These are phyloP conservation scores for Anoncus sp. DNA, from an alignment of 2,888 invertebrate species.

Conservation along the genomic window DNA sequence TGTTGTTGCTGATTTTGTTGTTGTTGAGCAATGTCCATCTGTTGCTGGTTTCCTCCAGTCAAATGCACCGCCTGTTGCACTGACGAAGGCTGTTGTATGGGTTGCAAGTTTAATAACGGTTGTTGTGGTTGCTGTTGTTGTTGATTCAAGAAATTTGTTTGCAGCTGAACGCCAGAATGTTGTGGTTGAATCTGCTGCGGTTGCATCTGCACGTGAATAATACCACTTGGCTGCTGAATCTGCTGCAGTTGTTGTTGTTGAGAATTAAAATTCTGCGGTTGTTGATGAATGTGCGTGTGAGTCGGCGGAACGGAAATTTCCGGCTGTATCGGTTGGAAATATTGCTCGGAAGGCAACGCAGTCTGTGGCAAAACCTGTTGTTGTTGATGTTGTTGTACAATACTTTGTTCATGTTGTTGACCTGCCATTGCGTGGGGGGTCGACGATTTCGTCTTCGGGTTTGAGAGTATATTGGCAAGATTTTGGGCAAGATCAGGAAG, in stretches of 20 bases:
- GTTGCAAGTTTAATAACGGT: conserved; percentile 42
- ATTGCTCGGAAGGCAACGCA: conserved; percentile 77
- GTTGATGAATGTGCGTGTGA: conserved; percentile 37
- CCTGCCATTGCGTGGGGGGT: conserved; percentile 73
- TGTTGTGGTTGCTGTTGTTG: conserved; percentile 35
- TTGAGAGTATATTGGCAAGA: conserved; percentile 81
- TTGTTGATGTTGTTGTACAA: conserved; percentile 26
- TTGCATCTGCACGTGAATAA: conserved; percentile 67
- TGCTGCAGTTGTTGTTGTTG: conserved; percentile 52
- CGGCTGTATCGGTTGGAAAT: conserved; percentile 80
- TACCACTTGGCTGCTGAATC: conserved; percentile 17
- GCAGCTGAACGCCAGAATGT: conserved; percentile 25
- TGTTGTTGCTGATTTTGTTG: too few relatives aligned
- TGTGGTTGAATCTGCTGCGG: conserved; percentile 47
- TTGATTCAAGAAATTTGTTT: conserved; percentile 37
- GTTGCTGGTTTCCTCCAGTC: conserved; percentile 41
- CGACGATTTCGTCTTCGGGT: conserved; percentile 79
- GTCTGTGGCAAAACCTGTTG: conserved; percentile 66
- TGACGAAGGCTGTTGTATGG: conserved; percentile 27
- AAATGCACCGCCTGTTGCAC: conserved; percentile 46
- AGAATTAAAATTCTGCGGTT: conserved; percentile 46
- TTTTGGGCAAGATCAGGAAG: conserved; percentile 81
- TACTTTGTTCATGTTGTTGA: conserved; percentile 63
- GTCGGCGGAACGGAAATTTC: conserved; percentile 64
- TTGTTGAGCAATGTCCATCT: conserved; percentile 65